Evolutionary conservation across 2,113 vertebrate species (phyloP), one percentile per base, ranked within the genome.

Genomic region (Xyrauchen texanus): DNA sequence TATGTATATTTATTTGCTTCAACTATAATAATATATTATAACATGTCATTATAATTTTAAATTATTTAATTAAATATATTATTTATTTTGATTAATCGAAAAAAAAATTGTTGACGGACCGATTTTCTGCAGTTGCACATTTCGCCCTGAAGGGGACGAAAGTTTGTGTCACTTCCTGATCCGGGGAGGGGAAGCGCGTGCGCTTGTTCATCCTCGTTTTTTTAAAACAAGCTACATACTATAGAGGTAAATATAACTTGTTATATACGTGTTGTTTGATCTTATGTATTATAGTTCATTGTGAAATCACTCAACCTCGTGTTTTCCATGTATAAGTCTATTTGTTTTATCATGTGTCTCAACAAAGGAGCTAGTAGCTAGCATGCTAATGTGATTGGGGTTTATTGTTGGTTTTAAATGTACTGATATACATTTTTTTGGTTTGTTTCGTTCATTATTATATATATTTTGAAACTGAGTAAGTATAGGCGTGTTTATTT

Each of bases 141-240:
- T 34, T 57, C 34, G 7, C 15, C 60, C 68, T 82, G 52, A 71
- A 67, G 69, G 62, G 61, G 76, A 76, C 81, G 76, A n/a, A 7
- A n/a, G 16, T 49, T 16, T 42, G 11, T 52, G 45, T 49, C 77
- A 83, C 81, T 87, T 87, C 86, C 86, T 86, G 83, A 75, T 83
- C 42, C 49, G 70, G 84, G 21, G 34, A 53, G 62, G 49, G 79
- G 79, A 82, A 85, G 77, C 82, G 68, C 63, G 81, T 58, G 67
- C 73, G 83, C 65, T 66, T 66, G 61, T 65, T 76, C 81, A 81
- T 78, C 67, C 76, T 4, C 6, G 64, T 15, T 52, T 55, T 76
- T 65, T 58, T 12, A 62, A 13, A 2, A 49, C 21, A 34, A 74
- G 65, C 67, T 55, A 21, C 61, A 66, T 4, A 66, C 61, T 74